phyloP scores from a whole-genome alignment of 2,113 vertebrate genomes.

The Neodon shergylaensis region DNA sequence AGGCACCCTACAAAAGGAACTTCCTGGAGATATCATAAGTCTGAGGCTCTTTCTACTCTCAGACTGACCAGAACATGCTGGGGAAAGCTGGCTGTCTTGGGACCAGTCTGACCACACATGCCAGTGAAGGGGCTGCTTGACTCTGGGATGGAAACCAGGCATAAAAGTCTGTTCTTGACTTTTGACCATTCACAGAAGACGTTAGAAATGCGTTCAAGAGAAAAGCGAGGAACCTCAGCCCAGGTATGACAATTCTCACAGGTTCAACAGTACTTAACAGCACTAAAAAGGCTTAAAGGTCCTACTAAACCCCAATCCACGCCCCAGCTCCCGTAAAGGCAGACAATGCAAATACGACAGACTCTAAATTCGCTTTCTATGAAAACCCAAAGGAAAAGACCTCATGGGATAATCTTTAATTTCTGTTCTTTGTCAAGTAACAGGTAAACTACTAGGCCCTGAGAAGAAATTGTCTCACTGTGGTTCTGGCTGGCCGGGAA shows the following conservation, averaged over 20 bases:
- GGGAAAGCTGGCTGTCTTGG: not conserved
- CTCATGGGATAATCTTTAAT: not conserved
- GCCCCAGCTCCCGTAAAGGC: not conserved
- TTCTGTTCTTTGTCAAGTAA: not conserved
- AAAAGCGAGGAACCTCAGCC: not conserved
- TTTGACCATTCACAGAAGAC: not conserved
- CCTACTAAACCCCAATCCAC: not conserved
- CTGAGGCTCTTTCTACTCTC: not conserved
- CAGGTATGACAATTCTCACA: not conserved
- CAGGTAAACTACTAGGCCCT: not conserved
- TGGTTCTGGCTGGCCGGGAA: not conserved
- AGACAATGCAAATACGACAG: not conserved
- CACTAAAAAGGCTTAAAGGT: not conserved
- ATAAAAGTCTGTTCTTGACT: not conserved
- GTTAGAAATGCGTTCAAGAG: not conserved
- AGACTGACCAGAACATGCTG: not conserved
- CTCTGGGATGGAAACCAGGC: too few species aligned
- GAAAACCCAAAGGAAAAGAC: not conserved
- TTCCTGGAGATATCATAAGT: not conserved
- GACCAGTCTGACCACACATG: not conserved
- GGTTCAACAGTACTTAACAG: not conserved
- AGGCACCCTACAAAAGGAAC: not conserved
- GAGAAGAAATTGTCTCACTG: not conserved
- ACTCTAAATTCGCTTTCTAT: not conserved
- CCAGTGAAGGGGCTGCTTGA: not conserved